Evolutionary conservation across 2,113 vertebrate genomes (phyloP).

Genomic region (Petaurus breviceps): DNA sequence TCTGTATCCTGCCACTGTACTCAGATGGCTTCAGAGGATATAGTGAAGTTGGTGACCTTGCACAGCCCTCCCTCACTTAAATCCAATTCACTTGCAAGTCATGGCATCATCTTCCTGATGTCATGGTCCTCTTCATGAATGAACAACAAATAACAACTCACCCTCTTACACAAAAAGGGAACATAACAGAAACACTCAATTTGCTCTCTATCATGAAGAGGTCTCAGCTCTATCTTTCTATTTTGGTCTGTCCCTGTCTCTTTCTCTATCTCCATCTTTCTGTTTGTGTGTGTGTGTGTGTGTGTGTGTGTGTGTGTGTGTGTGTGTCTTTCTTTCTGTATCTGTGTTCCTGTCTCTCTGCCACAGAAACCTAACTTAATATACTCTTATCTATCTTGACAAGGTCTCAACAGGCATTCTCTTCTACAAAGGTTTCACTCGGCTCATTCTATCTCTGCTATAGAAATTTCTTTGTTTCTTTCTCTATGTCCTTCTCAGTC

Average conservation of each 20-base stretch:
- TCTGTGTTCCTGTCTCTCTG: background rate
- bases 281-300: background rate
- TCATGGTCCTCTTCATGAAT: too few relatives aligned
- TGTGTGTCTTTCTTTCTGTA: background rate
- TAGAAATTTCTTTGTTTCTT: background rate
- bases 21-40: too few relatives aligned
- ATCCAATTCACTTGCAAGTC: too few relatives aligned
- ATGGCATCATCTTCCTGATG: too few relatives aligned
- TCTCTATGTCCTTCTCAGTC: background rate
- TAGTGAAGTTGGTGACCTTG: too few relatives aligned
- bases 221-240: background rate
- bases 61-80: too few relatives aligned
- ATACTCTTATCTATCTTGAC: background rate
- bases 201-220: background rate
- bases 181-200: too few relatives aligned
- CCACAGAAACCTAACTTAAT: background rate
- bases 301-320: too few relatives aligned
- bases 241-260: background rate
- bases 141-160: too few relatives aligned
- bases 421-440: background rate
- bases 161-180: too few relatives aligned
- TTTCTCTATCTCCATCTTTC: background rate
- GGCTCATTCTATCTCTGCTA: background rate
- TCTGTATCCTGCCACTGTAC: too few relatives aligned
- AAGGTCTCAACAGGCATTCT: background rate